A percentile compares a stretch with the other conserved stretches of the same genome.
These are phyloP conservation scores for Dromaius novaehollandiae DNA, from an alignment of 2,113 vertebrate species.

Conservation along the genomic window DNA sequence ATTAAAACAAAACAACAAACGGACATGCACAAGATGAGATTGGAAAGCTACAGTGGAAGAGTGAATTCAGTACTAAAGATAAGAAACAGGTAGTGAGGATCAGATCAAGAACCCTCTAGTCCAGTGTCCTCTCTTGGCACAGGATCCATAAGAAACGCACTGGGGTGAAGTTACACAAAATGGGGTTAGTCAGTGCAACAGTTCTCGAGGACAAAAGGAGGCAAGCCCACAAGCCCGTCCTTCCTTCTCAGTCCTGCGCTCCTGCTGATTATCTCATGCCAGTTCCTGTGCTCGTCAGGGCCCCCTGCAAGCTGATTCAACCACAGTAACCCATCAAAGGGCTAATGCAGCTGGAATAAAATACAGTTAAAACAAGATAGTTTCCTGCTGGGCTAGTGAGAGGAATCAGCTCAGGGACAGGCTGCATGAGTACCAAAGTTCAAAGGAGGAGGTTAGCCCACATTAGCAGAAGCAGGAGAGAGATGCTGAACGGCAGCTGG, in stretches of 20 bases:
- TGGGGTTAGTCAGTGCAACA: neutral
- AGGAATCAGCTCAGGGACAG: neutral
- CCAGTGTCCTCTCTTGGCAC: neutral
- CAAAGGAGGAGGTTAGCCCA: neutral
- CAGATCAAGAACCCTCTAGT: neutral
- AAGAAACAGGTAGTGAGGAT: neutral
- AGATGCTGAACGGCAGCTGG: neutral
- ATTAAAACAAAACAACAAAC: constrained; percentile 8
- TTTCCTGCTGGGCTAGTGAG: constrained; percentile 15
- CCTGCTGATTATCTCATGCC: neutral
- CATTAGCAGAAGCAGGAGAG: neutral
- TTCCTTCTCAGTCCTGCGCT: neutral
- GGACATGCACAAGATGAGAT: neutral
- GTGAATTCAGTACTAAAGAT: neutral
- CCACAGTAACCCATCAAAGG: constrained; percentile 31
- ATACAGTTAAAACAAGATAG: constrained; percentile 25
- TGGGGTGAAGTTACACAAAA: neutral
- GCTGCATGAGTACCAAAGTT: neutral
- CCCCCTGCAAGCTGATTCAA: neutral
- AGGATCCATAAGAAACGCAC: neutral
- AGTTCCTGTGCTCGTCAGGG: neutral
- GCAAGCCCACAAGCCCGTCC: neutral
- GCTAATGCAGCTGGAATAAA: constrained; percentile 15
- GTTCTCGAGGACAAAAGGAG: neutral
- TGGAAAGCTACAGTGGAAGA: neutral